A percentile compares a stretch with the other conserved stretches of the same genome.
Conservation (phyloP, 2,888 invertebrate genomes). For the Apamea monoglypha region DNA sequence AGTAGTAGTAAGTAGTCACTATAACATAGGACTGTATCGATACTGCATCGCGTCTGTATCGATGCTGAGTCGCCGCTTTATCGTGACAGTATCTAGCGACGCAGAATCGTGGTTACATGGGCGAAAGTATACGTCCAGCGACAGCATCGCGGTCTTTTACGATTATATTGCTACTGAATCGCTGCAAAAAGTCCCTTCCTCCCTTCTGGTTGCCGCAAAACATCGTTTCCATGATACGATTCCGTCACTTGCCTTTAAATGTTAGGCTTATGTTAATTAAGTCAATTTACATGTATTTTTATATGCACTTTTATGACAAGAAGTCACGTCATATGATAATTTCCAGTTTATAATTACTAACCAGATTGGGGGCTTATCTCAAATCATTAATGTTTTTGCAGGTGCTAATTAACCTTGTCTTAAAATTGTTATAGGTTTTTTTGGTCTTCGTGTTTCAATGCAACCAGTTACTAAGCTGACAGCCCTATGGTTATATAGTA, state of each 20-base stretch:
- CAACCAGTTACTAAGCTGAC: constrained; percentile 35
- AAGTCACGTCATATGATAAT: not conserved
- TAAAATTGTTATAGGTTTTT: not conserved
- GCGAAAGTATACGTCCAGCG: not conserved
- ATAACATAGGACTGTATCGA: not conserved
- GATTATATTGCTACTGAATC: not conserved
- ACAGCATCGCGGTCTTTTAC: not conserved
- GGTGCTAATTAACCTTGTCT: constrained; percentile 18
- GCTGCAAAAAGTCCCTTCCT: not conserved
- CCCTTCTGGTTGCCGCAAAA: constrained; percentile 2
- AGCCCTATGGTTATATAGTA: constrained; percentile 32
- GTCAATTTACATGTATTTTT: not conserved
- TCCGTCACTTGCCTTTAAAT: not conserved
- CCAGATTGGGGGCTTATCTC: constrained; percentile 15
- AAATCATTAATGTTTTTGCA: constrained; percentile 35
- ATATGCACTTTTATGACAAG: constrained; percentile 16
- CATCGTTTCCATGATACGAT: not conserved
- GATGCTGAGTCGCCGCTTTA: not conserved
- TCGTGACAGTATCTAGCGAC: not conserved
- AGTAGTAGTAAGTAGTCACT: not conserved
- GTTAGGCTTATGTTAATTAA: not conserved
- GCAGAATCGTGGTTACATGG: not conserved
- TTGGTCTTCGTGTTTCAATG: not conserved
- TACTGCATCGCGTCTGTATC: not conserved
- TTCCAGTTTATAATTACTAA: constrained; percentile 20